These are phyloP conservation scores for Aplysina aerophoba DNA, from an alignment of 37 sponge, comb jelly and placozoan species.

Conservation along the genomic window DNA sequence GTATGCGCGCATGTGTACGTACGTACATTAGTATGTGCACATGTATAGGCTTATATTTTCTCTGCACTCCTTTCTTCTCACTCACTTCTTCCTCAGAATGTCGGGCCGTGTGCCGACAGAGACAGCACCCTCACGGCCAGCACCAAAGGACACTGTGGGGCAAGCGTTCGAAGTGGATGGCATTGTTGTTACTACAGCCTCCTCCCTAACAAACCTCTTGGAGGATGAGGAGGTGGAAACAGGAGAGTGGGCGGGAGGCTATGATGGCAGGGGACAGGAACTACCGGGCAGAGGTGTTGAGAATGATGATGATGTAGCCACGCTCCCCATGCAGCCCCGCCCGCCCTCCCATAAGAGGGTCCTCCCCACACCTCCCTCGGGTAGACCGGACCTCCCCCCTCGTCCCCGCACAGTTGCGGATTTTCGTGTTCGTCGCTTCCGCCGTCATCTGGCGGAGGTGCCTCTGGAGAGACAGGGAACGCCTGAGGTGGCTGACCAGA, in stretches of 20 bases:
- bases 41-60: not conserved
- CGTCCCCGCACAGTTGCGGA: conserved; percentile 44
- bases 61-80: not conserved
- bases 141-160: not conserved
- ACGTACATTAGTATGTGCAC: not conserved
- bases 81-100: too few relatives aligned
- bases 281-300: not conserved
- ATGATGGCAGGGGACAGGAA: not conserved
- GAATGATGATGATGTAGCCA: too few relatives aligned
- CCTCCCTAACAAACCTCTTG: not conserved
- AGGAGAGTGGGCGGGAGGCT: too few relatives aligned
- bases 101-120: too few relatives aligned
- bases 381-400: not conserved
- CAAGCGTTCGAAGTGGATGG: not conserved
- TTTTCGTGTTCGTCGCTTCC: conserved; percentile 41
- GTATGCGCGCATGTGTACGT: not conserved
- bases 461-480: not conserved
- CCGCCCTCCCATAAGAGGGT: not conserved
- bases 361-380: conserved; percentile 26
- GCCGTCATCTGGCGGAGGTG: not conserved
- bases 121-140: too few relatives aligned
- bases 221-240: not conserved
- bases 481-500: too few relatives aligned
- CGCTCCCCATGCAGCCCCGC: too few relatives aligned
- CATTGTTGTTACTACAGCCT: not conserved